Evolutionary conservation across 2,888 invertebrate species (phyloP), one percentile per base, ranked within the genome.

Genomic region (Pedicia rivosa): DNA sequence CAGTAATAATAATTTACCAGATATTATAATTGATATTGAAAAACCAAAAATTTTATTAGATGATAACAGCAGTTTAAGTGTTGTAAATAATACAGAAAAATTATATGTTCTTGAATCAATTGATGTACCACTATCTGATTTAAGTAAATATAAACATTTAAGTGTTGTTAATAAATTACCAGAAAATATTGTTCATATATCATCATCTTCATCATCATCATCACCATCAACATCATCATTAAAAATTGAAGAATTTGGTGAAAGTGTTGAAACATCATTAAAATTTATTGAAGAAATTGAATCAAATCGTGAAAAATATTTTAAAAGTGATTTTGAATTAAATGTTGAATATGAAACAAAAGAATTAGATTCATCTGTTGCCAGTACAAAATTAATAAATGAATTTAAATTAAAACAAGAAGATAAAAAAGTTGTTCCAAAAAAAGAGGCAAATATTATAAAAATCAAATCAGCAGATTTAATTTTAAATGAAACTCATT

Each of bases 1-100:
- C 1, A 50, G 48, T 33, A 54, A 50, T 28, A 50, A 54, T 9
- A 60, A 60, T 42, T 43, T 60, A 40, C 59, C 62, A 1, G 61
- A 61, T 44, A 60, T 61, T 40, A 53, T 60, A 4, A 59, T 61
- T 34, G 60, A 61, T 43, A 58, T 59, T 43, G 58, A 59, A 36
- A 60, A 61, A 40, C 49, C 56, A 1, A 53, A 45, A 35, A 28
- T 20, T 22, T 20, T 10, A 5, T 15, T 14, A 3, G 28, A 36
- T 14, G 20, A 29, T 29, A 9, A 22, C 15, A 4, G 10, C 5
- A 10, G n/a, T n/a, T 24, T 22, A 16, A 29, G n/a, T 22, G 29
- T 25, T 29, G 19, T 13, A 14, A 36, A 36, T 24, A 38, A 39
- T 13, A 28, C 33, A 6, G 44, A 43, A 35, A 44, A 45, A 35